Conservation (phyloP, 1,140 invertebrate species). For the Portunus trituberculatus region DNA sequence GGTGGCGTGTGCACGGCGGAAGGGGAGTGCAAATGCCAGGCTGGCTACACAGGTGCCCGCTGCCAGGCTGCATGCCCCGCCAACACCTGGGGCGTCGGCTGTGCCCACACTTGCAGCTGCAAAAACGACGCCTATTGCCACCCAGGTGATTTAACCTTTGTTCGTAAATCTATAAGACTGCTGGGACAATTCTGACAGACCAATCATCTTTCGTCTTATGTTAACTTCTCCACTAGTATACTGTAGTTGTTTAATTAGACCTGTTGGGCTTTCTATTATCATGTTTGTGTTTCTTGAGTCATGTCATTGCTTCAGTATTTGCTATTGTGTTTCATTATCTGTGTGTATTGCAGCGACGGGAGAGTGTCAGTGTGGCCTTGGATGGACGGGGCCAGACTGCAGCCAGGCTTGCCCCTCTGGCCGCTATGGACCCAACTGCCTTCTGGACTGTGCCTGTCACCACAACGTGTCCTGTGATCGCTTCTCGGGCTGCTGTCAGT, state of each 20-base stretch:
- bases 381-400: slow-evolving; percentile 91
- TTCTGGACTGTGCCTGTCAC: slow-evolving; percentile 88
- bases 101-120: slow-evolving; percentile 87
- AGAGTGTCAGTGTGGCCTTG: slow-evolving; percentile 91
- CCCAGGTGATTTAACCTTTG: slow-evolving; percentile 79
- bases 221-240: not conserved
- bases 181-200: too few relatives aligned
- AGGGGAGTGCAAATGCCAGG: slow-evolving; percentile 90
- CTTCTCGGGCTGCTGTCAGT: slow-evolving; percentile 90
- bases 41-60: slow-evolving; percentile 86
- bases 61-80: slow-evolving; percentile 88
- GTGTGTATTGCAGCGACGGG: slow-evolving; percentile 94
- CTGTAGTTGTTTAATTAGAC: too few relatives aligned
- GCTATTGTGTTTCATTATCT: not conserved
- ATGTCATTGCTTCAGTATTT: not conserved
- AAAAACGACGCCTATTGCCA: slow-evolving; percentile 88
- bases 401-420: slow-evolving; percentile 88
- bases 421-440: slow-evolving; percentile 91
- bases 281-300: not conserved
- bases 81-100: slow-evolving; percentile 89
- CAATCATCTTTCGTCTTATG: not conserved
- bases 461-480: slow-evolving; percentile 93
- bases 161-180: not conserved
- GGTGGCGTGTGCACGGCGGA: slow-evolving; percentile 89
- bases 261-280: too few relatives aligned